phyloP scores from a whole-genome alignment of 2,888 invertebrate genomes.

The Cheilosia variabilis region DNA sequence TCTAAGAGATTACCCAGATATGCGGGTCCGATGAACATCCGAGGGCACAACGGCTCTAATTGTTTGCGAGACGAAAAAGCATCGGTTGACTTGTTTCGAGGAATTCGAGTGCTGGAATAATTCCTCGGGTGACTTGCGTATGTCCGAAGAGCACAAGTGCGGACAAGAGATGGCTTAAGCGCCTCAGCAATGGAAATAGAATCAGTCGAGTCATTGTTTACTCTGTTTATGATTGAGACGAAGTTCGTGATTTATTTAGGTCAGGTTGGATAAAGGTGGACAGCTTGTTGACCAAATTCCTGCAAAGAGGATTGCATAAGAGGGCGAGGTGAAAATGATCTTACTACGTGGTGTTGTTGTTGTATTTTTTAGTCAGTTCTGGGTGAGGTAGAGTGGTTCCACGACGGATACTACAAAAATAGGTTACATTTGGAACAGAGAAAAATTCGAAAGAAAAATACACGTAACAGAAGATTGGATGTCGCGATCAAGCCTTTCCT shows the following conservation, averaged over 20 bases:
- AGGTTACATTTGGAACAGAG: too few species aligned
- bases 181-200: conserved; percentile 25
- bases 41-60: conserved; percentile 44
- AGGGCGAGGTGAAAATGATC: too few species aligned
- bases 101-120: conserved; percentile 46
- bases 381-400: not conserved
- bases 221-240: conserved; percentile 33
- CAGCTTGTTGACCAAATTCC: conserved; percentile 2
- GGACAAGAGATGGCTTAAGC: conserved; percentile 40
- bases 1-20: conserved; percentile 54
- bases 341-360: too few species aligned
- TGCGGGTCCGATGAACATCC: conserved; percentile 40
- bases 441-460: too few species aligned
- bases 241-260: conserved; percentile 48
- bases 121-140: conserved; percentile 36
- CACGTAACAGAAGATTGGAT: too few species aligned
- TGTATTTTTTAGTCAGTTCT: too few species aligned
- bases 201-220: conserved; percentile 54
- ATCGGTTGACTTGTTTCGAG: conserved; percentile 52
- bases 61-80: conserved; percentile 52
- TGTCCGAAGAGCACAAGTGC: conserved; percentile 8
- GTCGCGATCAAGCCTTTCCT: too few species aligned
- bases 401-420: too few species aligned
- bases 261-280: conserved; percentile 31
- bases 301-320: not conserved